phyloP scores from a whole-genome alignment of 2,888 invertebrate species.

The Orchesella flavescens region DNA sequence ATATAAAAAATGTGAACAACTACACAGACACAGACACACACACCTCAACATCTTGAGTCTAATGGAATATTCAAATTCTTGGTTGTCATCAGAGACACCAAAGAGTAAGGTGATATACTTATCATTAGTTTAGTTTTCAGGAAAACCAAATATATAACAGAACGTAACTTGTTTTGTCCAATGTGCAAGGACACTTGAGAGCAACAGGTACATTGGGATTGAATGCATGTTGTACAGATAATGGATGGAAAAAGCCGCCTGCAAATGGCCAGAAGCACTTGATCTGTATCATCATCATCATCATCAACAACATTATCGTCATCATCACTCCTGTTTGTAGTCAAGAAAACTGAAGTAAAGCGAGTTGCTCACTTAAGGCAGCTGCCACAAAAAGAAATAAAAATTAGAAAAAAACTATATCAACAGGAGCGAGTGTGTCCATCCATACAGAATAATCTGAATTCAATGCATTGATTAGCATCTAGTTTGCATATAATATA shows the following conservation, averaged over 20 bases:
- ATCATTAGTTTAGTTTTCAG: slow-evolving; percentile 39
- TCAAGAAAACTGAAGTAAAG: neutral
- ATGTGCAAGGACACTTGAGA: slow-evolving; percentile 57
- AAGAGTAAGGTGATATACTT: slow-evolving; percentile 25
- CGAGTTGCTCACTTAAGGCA: neutral
- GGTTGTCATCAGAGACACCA: slow-evolving; percentile 35
- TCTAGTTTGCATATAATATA: slow-evolving; percentile 55
- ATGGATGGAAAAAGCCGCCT: slow-evolving; percentile 42
- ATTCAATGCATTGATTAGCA: slow-evolving; percentile 59
- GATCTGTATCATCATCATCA: slow-evolving; percentile 47
- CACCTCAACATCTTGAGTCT: neutral
- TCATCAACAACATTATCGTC: slow-evolving; percentile 16
- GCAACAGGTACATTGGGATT: slow-evolving; percentile 44
- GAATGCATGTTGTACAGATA: slow-evolving; percentile 15
- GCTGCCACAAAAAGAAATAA: slow-evolving; percentile 17
- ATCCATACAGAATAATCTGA: slow-evolving; percentile 13
- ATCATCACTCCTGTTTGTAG: slow-evolving; percentile 3
- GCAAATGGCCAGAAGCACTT: slow-evolving; percentile 58
- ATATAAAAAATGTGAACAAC: slow-evolving; percentile 17
- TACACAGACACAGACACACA: too few species aligned
- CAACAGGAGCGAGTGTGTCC: slow-evolving; percentile 42
- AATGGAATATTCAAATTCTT: slow-evolving; percentile 47
- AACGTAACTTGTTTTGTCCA: slow-evolving; percentile 58
- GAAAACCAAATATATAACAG: slow-evolving; percentile 53
- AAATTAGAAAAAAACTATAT: slow-evolving; percentile 29